Evolutionary conservation across 2,797 vertebrate genomes (phyloP), one percentile per base, ranked within the genome.

Genomic region (Bradypodion pumilum): DNA sequence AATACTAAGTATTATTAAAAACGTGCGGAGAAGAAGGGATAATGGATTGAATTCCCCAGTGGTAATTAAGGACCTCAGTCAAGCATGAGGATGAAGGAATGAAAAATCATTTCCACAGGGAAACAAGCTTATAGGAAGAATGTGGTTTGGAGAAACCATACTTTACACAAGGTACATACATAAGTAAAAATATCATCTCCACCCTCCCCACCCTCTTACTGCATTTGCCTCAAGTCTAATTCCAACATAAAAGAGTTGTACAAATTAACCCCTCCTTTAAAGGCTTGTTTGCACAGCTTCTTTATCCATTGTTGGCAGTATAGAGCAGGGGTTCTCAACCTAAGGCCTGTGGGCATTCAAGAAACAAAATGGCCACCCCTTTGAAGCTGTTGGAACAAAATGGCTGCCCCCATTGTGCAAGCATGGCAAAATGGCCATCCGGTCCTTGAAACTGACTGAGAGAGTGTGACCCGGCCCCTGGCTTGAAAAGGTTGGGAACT

Each of bases 11-110:
- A 80, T 74, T 74, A 73, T 81, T 74, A 79, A 69, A 65, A 65
- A 35, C 63, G n/a, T 81, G 40, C 72, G 40, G 78, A 76, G 73
- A 49, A 35, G 65, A 81, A 35, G 52, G 74, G 78, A 81, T 76
- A 76, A 80, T 76, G 49, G 69, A 81, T 49, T 62, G 60, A 68
- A 46, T 52, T 85, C 84, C 65, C 72, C 29, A 40, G 73, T 62
- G 65, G 84, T 37, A 81, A 85, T 85, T 85, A 85, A 76, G 84
- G 81, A 37, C 78, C 73, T 85, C 73, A 85, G 78, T 76, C 84
- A 81, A 70, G 78, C 63, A 85, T 81, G 78, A 81, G 73, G 73
- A 76, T 70, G 78, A 81, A 75, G 42, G 74, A 81, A 76, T 78
- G 82, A 84, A 78, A 74, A 78, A 78, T 84, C 66, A 62, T 85